Percentiles rank a stretch among this genome's conserved stretches.
phyloP scores from a whole-genome alignment of 2,113 vertebrate species.

The Scortum barcoo region DNA sequence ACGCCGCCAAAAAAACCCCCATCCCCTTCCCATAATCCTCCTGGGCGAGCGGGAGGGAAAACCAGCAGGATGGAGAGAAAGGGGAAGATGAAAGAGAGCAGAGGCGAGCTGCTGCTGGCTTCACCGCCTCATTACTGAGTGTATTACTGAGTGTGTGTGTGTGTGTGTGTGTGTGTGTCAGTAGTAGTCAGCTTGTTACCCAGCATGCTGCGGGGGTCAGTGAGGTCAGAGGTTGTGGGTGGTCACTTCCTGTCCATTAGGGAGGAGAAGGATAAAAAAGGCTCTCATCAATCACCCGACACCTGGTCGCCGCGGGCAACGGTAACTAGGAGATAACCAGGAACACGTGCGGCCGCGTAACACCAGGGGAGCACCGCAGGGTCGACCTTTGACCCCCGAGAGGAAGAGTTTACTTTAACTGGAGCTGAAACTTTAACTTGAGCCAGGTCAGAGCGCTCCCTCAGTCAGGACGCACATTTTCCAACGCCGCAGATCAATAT shows the following conservation, averaged over 20 bases:
- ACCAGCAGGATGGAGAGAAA: slow-evolving; percentile 50
- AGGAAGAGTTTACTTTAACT: slow-evolving; percentile 19
- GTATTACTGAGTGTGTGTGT: slow-evolving; percentile 1
- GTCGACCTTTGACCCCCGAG: slow-evolving; percentile 46
- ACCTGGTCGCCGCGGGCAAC: slow-evolving; percentile 58
- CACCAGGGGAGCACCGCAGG: neutral
- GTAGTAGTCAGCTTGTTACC: slow-evolving; percentile 64
- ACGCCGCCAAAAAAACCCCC: slow-evolving; percentile 11
- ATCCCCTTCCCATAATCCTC: slow-evolving; percentile 50
- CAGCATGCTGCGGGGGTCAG: slow-evolving; percentile 67
- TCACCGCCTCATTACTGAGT: slow-evolving; percentile 50
- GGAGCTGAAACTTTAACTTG: neutral
- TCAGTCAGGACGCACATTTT: neutral
- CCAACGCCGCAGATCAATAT: neutral
- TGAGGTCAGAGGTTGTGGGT: slow-evolving; percentile 73
- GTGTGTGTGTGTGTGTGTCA: slow-evolving; percentile 41
- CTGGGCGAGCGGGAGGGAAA: slow-evolving; percentile 28
- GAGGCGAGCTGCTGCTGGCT: slow-evolving; percentile 38
- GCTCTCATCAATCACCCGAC: slow-evolving; percentile 76
- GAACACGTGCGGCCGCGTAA: slow-evolving; percentile 51
- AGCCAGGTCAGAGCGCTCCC: neutral
- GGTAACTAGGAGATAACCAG: slow-evolving; percentile 59
- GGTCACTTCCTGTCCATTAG: slow-evolving; percentile 82
- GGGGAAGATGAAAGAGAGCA: slow-evolving; percentile 64
- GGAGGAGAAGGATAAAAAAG: slow-evolving; percentile 49